Percentiles rank a stretch among this genome's conserved stretches.
These are phyloP conservation scores for Apostichopus parvimensis DNA, from an alignment of 35 echinoderm and acorn worm genomes.

Conservation along the genomic window DNA sequence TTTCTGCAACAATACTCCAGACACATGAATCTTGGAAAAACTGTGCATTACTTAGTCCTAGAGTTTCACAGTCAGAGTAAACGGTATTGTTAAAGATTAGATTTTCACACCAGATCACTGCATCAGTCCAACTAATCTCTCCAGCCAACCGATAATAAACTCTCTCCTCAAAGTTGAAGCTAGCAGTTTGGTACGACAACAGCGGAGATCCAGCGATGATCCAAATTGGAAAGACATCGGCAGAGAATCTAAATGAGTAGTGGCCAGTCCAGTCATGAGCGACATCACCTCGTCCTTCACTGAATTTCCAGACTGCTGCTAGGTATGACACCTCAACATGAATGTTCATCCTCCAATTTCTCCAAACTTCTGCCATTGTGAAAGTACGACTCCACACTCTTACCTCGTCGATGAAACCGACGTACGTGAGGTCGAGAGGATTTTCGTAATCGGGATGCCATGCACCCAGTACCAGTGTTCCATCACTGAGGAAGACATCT, in stretches of 20 bases:
- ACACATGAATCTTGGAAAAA: conserved; percentile 79
- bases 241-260: conserved; percentile 53
- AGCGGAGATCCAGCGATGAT: conserved; percentile 54
- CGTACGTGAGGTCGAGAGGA: conserved; percentile 47
- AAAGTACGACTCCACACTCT: conserved; percentile 74
- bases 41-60: conserved; percentile 54
- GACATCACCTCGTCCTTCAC: conserved; percentile 53
- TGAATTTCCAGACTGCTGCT: conserved; percentile 81
- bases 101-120: conserved; percentile 50
- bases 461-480: conserved; percentile 68
- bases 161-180: conserved; percentile 50
- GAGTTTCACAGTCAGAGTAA: conserved; percentile 46
- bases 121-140: conserved; percentile 35
- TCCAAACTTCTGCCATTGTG: conserved; percentile 54
- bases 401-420: conserved; percentile 83
- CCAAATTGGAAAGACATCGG: conserved; percentile 50
- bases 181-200: background rate
- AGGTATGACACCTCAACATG: conserved; percentile 39
- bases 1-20: conserved; percentile 48
- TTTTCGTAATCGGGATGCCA: conserved; percentile 58
- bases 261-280: conserved; percentile 45
- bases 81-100: conserved; percentile 57
- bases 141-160: conserved; percentile 62
- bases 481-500: conserved; percentile 53
- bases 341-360: conserved; percentile 65